These are phyloP conservation scores for Stomatorhinus walkeri DNA, from an alignment of 2,797 vertebrate species.

Conservation along the genomic window DNA sequence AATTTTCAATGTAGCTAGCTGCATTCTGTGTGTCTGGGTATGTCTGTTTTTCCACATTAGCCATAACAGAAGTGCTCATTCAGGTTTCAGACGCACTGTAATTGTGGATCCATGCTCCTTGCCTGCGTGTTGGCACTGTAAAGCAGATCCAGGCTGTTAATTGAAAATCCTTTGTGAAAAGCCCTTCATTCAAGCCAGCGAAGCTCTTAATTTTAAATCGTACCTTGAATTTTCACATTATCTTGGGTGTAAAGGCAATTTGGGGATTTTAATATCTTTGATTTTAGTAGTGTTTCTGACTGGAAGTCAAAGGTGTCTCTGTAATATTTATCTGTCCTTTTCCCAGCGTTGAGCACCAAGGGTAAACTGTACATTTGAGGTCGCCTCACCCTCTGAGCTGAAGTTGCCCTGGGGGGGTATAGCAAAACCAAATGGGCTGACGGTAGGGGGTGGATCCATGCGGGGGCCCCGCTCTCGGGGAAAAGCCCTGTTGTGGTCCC, in stretches of 20 bases:
- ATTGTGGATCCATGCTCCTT: neutral
- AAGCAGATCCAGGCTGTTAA: neutral
- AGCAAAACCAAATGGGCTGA: conserved; percentile 75
- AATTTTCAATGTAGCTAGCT: neutral
- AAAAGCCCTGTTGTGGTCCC: conserved; percentile 74
- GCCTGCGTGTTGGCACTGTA: neutral
- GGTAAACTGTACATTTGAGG: neutral
- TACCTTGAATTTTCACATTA: neutral
- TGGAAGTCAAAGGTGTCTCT: neutral
- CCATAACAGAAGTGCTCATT: neutral
- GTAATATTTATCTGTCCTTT: neutral
- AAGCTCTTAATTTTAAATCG: neutral
- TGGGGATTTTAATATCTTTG: neutral
- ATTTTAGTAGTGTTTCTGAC: neutral
- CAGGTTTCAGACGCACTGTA: neutral
- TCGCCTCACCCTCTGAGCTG: conserved; percentile 75
- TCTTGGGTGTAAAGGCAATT: neutral
- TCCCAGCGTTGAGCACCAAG: neutral
- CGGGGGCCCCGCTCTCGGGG: conserved; percentile 62
- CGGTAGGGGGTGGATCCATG: conserved; percentile 69
- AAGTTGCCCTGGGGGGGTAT: conserved; percentile 72
- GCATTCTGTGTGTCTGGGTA: neutral
- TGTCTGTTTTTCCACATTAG: neutral
- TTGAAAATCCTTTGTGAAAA: neutral
- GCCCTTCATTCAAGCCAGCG: neutral